Evolutionary conservation across 2,888 invertebrate genomes (phyloP), one percentile per base, ranked within the genome.

Genomic region (Meta bourneti): DNA sequence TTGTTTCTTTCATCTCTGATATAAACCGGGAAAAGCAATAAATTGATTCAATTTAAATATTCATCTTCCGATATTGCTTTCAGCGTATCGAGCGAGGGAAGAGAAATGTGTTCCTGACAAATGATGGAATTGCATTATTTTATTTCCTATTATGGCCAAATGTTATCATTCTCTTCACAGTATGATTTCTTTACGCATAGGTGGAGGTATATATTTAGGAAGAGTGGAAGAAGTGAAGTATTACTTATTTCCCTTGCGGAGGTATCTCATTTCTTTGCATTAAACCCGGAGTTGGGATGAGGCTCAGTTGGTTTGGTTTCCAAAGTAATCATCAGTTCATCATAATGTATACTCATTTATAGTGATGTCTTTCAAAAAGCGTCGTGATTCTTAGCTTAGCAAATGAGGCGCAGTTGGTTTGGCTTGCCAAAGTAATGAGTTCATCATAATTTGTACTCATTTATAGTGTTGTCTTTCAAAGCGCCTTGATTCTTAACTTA

Each of bases 1-100:
- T 20, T 19, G 79, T 79, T 79, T 1, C 79, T 79, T 79, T 61
- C 54, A 79, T 11, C 54, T 8, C 20, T 77, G 6, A 77, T 49
- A 16, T 49, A 78, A 78, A 8, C 20, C 19, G 20, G 19, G 54
- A 79, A 8, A 52, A 52, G 34, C 79, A 54, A 61, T 19, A 79
- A 79, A 79, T 79, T 79, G 34, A 79, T 34, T 79, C 79, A 52
- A 79, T 79, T 79, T 79, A 79, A 79, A 79, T 79, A 54, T 79
- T 20, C 79, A 79, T 61, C 79, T 34, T 8, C 9, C 54, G 54
- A 79, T 79, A 61, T 11, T 61, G 54, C 79, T 61, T 61, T 13
- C 79, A 34, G 20, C 54, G 52, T 16, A 77, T 49, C 11, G 77
- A 77, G 49, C 48, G 13, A 51, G 7, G 34, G 54, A 20, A 77